Percentiles rank a stretch among this genome's conserved stretches.
Conservation (phyloP, 2,113 vertebrate species). For the Alces alces region DNA sequence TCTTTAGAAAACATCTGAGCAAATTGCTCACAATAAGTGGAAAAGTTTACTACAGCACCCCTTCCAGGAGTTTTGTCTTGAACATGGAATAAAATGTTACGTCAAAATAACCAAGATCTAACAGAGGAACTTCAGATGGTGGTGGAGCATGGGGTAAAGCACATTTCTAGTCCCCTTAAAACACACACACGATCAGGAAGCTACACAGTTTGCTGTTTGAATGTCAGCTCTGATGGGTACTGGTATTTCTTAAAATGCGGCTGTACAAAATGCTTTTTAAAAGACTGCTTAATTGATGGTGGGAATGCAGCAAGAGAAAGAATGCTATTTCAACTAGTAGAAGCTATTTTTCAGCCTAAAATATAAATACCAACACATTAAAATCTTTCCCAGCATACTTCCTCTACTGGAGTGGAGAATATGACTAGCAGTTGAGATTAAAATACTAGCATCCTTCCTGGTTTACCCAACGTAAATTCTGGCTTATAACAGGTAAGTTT, state of each 20-base stretch:
- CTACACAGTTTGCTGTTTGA: neutral
- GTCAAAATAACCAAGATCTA: neutral
- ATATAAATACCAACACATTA: constrained; percentile 8
- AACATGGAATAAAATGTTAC: neutral
- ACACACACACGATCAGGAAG: neutral
- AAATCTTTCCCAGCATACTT: neutral
- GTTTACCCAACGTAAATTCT: neutral
- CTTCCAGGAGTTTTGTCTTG: neutral
- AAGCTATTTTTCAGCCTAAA: neutral
- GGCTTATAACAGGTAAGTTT: neutral
- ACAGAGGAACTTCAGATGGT: neutral
- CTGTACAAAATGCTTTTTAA: neutral
- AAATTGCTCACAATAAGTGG: neutral
- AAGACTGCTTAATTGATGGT: neutral
- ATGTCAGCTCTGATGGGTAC: neutral
- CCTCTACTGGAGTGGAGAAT: neutral
- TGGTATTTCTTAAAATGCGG: constrained; percentile 7
- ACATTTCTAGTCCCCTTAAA: neutral
- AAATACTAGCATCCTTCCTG: neutral
- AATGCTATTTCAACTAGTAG: neutral
- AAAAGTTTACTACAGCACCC: neutral
- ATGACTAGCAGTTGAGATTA: neutral
- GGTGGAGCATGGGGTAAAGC: neutral
- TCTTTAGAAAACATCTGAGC: neutral
- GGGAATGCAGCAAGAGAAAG: neutral